A percentile compares a stretch with the other conserved stretches of the same genome.
phyloP scores from a whole-genome alignment of 2,113 vertebrate genomes.

The Marmota flaviventris region DNA sequence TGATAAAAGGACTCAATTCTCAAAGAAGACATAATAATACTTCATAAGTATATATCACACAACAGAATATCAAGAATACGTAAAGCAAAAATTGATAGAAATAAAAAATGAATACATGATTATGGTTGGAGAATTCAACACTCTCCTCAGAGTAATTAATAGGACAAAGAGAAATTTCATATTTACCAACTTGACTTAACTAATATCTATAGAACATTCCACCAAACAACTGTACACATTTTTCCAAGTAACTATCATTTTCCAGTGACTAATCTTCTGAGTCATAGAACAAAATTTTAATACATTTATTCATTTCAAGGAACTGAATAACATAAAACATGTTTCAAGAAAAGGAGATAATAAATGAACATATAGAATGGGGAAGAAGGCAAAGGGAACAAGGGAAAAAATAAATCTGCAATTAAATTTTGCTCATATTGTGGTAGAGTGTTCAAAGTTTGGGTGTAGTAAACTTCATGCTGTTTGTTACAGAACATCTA shows the following conservation, averaged over 20 bases:
- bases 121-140: neutral
- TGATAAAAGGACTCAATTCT: neutral
- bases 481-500: neutral
- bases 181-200: neutral
- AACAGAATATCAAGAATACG: neutral
- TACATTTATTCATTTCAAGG: neutral
- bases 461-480: neutral
- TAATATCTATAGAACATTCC: no score
- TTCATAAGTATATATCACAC: neutral
- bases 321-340: neutral
- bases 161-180: neutral
- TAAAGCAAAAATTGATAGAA: neutral
- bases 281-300: neutral
- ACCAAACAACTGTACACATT: neutral
- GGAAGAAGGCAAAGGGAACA: neutral
- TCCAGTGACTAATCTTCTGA: no score
- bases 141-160: neutral
- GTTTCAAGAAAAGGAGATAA: neutral
- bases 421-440: neutral
- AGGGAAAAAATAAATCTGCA: neutral
- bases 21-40: neutral
- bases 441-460: neutral
- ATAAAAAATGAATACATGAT: neutral
- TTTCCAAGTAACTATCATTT: neutral
- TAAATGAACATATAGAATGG: neutral